phyloP scores from a whole-genome alignment of 2,113 vertebrate genomes.

The Nycticryphes semicollaris region DNA sequence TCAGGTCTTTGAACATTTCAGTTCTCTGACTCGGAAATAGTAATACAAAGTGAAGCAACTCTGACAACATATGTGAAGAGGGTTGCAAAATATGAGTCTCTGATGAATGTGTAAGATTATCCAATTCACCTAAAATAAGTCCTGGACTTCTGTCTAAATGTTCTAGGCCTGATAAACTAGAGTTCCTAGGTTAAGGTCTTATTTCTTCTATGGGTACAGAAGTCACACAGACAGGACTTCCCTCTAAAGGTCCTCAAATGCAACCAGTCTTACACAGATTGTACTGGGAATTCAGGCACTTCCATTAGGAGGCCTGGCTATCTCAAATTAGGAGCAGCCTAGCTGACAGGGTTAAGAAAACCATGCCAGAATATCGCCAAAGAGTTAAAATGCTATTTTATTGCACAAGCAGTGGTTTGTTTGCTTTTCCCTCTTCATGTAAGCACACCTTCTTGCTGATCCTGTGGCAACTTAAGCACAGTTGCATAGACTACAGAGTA shows the following conservation, averaged over 20 bases:
- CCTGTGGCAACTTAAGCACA: not conserved
- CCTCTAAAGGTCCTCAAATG: not conserved
- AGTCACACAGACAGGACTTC: not conserved
- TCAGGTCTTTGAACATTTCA: not conserved
- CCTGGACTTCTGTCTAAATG: not conserved
- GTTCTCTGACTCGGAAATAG: not conserved
- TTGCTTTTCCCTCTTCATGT: not conserved
- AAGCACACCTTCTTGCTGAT: not conserved
- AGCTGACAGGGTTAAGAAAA: not conserved
- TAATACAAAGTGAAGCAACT: not conserved
- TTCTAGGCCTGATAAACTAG: not conserved
- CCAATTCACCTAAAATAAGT: not conserved
- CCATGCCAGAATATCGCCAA: not conserved
- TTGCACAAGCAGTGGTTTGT: not conserved
- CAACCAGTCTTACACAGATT: not conserved
- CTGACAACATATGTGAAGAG: not conserved
- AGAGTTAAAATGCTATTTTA: not conserved
- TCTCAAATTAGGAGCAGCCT: not conserved
- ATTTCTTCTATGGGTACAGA: not conserved
- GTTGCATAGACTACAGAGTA: not conserved
- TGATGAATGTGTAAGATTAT: not conserved
- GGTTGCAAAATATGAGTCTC: not conserved
- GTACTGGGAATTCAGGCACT: not conserved
- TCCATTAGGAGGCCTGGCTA: not conserved
- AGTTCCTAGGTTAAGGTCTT: not conserved